Base-by-base conservation (phyloP, 2,797 vertebrate genomes). In the Leuciscus waleckii region DNA sequence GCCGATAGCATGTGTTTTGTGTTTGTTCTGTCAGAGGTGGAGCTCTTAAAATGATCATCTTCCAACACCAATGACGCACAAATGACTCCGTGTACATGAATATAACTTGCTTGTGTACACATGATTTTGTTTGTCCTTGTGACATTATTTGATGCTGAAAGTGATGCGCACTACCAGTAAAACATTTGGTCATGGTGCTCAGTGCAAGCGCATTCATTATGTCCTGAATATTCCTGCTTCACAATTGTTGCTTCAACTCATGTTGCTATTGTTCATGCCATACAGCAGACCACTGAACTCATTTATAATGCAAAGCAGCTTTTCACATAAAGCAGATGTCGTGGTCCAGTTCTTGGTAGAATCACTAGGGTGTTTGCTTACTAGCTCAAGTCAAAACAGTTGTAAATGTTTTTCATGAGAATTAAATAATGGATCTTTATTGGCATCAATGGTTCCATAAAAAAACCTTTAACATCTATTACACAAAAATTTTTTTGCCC, bases 291-390 rank as follows among this genome's bases (percentile, higher is more conserved):
- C 11, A 37, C 21, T 32, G 37, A n/a, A 32, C 81, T 82, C 81
- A 74, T 82, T 49, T 56, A 63, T 82, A 82, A 82, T 82, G 56
- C 81, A 74, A 35, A 82, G 69, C 37, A 32, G n/a, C 39, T 61
- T 68, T 81, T 21, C 0, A 0, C 39, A n/a, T 19, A 8, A 13
- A 82, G 32, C 81, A 82, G 69, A 82, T 74, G 69, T 41, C 1
- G 5, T 23, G 67, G 7, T 58, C 7, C 19, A n/a, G 5, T 46
- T 82, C 11, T 35, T 2, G 3, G 1, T 32, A 46, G 32, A 56
- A 37, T 26, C 1, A 5, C 11, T 29, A 29, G 58, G 26, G 14
- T 16, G 6, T 16, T 65, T 32, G 61, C 14, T 65, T 32, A 17
- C 5, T 16, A 29, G 14, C 5, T 14, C 5, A 65, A 65, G 61